Evolutionary conservation across 2,888 invertebrate genomes (phyloP), one percentile per base, ranked within the genome.

Genomic region (Tuta absoluta): DNA sequence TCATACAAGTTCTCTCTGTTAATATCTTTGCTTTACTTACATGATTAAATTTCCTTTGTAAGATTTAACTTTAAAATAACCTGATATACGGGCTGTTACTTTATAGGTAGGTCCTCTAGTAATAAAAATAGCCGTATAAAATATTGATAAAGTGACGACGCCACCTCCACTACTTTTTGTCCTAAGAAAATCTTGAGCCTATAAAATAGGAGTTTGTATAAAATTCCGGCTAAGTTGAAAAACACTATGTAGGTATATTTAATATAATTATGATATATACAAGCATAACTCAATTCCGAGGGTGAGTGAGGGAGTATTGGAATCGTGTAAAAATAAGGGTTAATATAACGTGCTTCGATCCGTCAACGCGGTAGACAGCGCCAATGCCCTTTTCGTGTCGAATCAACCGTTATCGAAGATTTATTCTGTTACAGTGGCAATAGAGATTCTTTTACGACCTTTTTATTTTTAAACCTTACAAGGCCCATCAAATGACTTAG

Each of bases 391-490:
- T 62, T 78, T 78, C 77, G 73, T 72, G 73, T 73, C 65, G 67
- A 72, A 70, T 71, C 71, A 73, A 71, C 72, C 73, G 74, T 81
- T 77, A 75, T 70, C 67, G 69, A 75, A 76, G 77, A 81, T 79
- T 80, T 80, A 81, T 78, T 72, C 33, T 17, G 28, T 56, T 56
- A 24, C 17, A 17, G 71, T 71, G 70, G 72, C 72, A 65, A 69
- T 37, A 21, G 23, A 28, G 61, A 56, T 68, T 70, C 65, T 65
- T 72, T 73, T 69, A 65, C 58, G 67, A 69, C 66, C 69, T 68
- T 70, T 72, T 75, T 72, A 73, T 71, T 72, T 72, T 74, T 73
- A 72, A 71, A 73, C 71, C 66, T 41, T 59, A 21, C 41, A 59
- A 41, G 19, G 21, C 14, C 17, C 23, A 14, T 28, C n/a, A 23